Evolutionary conservation across 2,888 invertebrate species (phyloP).

Genomic region (Microctonus aethiopoides): DNA sequence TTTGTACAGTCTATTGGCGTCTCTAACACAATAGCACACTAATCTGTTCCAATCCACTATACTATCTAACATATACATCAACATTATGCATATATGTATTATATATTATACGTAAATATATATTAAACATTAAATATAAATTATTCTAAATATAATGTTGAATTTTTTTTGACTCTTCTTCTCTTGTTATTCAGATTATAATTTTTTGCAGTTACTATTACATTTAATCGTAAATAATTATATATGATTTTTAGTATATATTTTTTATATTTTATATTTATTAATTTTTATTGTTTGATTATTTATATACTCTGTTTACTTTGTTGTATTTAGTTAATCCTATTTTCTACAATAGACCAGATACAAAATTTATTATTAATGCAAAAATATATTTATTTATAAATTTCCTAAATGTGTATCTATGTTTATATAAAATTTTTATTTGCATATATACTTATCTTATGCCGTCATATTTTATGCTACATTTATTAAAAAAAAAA

Average conservation of each 20-base stretch:
- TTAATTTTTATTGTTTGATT: neutral
- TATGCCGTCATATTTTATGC: no score
- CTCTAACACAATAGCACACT: conserved; percentile 37
- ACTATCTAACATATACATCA: neutral
- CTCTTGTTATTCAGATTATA: no score
- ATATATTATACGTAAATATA: neutral
- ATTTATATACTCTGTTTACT: conserved; percentile 1
- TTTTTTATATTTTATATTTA: no score
- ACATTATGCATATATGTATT: neutral
- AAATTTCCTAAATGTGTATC: no score
- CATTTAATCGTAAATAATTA: conserved; percentile 11
- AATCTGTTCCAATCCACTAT: conserved; percentile 28
- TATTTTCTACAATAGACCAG: conserved; percentile 32
- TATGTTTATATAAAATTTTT: neutral
- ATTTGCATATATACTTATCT: no score
- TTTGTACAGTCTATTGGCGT: conserved; percentile 40
- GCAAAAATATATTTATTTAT: neutral
- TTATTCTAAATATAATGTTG: no score
- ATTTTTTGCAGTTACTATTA: no score
- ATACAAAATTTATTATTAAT: conserved; percentile 13
- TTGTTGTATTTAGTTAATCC: conserved; percentile 24
- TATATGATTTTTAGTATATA: conserved; percentile 15
- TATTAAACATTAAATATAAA: neutral
- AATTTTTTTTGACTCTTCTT: neutral
- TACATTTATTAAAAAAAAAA: no score